Base-by-base conservation (phyloP, 1,140 invertebrate genomes). In the Colletes gigas region DNA sequence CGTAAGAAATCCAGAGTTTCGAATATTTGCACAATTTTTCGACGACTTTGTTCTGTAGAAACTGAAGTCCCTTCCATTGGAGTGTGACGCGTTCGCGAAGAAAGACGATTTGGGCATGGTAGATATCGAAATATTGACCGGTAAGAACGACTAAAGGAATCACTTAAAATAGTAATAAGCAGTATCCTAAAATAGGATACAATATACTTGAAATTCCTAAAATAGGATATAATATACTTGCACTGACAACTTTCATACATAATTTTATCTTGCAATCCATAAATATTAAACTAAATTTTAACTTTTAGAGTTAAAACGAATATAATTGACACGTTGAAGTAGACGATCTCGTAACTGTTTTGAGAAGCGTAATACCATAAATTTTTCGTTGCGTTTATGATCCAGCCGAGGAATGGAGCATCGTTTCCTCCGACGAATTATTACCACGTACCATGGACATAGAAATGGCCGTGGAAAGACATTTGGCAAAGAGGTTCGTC, bases 391-490 rank as follows among this genome's bases (percentile, higher is more conserved):
- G 54, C 30, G n/a, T 12, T 54, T 76, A 10, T 19, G 19, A n/a
- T 55, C 47, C 60, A 89, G 83, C 68, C 52, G 63, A 89, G 15
- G 85, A 80, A n/a, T 93, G 92, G 92, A 82, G 80, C 9, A 82
- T 92, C 19, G 87, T 93, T 67, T 71, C 72, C 0, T 76, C 75
- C 41, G 82, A 89, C 8, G 89, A 92, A 44, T 78, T 66, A 55
- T 74, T 88, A 65, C 91, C 90, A 4, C 85, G 69, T 55, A 41
- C 59, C 30, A 78, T 91, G 8, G 93, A 94, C 65, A 93, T 94
- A 19, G 89, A 92, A 12, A 90, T 94, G 89, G 90, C 92, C 10
- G 87, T 93, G 47, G 94, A 94, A 77, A 90, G 92, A 72, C 72
- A 88, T 50, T 69, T 92, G 21, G 83, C 91, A 15, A 88, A 71